These are phyloP conservation scores for Nebria brevicollis DNA, from an alignment of 2,888 invertebrate genomes.

Conservation along the genomic window DNA sequence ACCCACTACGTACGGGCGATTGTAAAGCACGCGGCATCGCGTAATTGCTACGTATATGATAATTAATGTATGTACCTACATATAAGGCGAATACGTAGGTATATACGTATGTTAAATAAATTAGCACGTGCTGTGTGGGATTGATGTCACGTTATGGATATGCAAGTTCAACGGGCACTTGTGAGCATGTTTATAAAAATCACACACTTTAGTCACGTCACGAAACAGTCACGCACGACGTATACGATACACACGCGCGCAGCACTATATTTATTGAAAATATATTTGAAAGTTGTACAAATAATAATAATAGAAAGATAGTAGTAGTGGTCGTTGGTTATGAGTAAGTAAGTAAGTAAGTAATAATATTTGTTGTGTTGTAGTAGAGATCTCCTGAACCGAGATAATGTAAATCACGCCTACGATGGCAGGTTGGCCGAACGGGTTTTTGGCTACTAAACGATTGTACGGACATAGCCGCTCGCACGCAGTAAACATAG, in stretches of 20 bases:
- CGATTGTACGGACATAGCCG: conserved; percentile 57
- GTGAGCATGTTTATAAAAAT: neutral
- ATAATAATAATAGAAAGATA: neutral
- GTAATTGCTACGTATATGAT: conserved; percentile 22
- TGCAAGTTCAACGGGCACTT: conserved; percentile 29
- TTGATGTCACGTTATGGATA: conserved; percentile 12
- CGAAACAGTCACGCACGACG: conserved; percentile 25
- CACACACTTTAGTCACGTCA: conserved; percentile 16
- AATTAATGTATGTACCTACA: too few species aligned
- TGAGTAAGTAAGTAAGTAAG: too few species aligned
- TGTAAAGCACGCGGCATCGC: conserved; percentile 33
- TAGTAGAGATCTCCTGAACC: neutral
- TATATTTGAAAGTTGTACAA: neutral
- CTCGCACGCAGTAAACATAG: conserved; percentile 58
- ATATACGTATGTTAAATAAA: conserved; percentile 14
- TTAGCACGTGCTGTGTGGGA: conserved; percentile 21
- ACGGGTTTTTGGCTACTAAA: conserved; percentile 59
- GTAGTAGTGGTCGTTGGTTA: neutral
- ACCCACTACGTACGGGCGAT: conserved; percentile 47
- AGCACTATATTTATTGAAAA: neutral
- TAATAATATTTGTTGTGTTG: neutral
- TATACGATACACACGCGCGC: conserved; percentile 12
- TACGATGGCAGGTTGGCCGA: conserved; percentile 53
- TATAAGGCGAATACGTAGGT: neutral
- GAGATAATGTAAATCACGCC: conserved; percentile 45